A percentile compares a stretch with the other conserved stretches of the same genome.
Evolutionary conservation across 2,797 vertebrate species (phyloP).

Genomic region (Aselliscus stoliczkanus): DNA sequence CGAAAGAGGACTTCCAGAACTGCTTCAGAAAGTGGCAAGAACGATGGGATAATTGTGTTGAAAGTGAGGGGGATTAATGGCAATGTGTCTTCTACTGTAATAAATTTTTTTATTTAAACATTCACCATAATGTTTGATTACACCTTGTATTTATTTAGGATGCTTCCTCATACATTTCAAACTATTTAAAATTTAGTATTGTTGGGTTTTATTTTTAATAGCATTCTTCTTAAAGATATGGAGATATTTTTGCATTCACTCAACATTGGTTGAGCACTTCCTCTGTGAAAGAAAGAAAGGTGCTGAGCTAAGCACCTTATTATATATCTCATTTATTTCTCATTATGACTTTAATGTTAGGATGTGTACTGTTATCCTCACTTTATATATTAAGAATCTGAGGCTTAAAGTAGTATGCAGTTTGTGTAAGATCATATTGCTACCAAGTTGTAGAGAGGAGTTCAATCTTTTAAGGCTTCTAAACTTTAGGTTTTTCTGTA

Average conservation of each 20-base stretch:
- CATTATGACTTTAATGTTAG: neutral
- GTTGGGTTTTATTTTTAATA: constrained; percentile 20
- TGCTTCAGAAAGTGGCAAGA: too few relatives aligned
- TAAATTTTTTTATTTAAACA: too few relatives aligned
- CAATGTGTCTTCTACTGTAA: too few relatives aligned
- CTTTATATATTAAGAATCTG: constrained; percentile 3
- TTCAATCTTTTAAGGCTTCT: neutral
- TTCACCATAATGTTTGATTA: too few relatives aligned
- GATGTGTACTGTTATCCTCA: neutral
- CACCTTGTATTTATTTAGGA: neutral
- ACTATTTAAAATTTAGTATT: constrained; percentile 13
- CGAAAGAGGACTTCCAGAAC: too few relatives aligned
- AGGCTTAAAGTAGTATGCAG: neutral
- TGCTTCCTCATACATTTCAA: constrained; percentile 1
- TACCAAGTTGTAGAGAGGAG: neutral
- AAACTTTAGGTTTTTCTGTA: neutral
- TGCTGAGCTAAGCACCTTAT: neutral
- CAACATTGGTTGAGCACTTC: neutral
- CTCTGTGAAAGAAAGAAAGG: neutral
- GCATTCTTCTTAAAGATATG: constrained; percentile 20
- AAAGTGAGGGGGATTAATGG: too few relatives aligned
- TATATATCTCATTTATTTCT: neutral
- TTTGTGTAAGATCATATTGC: neutral
- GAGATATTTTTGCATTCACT: neutral
- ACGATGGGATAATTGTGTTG: too few relatives aligned